Conservation (phyloP, 1,140 invertebrate genomes). For the Asbolus verrucosus region DNA sequence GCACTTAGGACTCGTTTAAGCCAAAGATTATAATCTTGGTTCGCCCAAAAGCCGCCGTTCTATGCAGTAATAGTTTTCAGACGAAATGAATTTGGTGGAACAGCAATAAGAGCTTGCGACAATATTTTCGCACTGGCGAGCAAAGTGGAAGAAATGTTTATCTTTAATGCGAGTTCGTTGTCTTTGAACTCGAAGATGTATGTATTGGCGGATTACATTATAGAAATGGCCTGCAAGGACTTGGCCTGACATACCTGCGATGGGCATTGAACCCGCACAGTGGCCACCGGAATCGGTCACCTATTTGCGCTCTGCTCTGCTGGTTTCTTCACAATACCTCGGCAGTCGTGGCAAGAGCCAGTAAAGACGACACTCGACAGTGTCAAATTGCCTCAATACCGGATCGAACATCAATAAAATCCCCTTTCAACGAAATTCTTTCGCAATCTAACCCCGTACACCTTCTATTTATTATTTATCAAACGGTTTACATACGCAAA, state of each 20-base stretch:
- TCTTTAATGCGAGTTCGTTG: slow-evolving; percentile 23
- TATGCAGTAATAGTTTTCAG: no score
- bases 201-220: slow-evolving; percentile 33
- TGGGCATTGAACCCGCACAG: slow-evolving; percentile 43
- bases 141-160: slow-evolving; percentile 29
- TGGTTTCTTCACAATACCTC: slow-evolving; percentile 38
- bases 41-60: no score
- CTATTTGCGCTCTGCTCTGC: slow-evolving; percentile 42
- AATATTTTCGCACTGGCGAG: slow-evolving; percentile 11
- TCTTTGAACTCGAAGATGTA: slow-evolving; percentile 8
- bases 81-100: background rate
- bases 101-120: slow-evolving; percentile 3
- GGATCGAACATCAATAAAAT: slow-evolving; percentile 8
- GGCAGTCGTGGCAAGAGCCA: slow-evolving; percentile 21
- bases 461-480: slow-evolving; percentile 44
- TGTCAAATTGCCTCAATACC: slow-evolving; percentile 13
- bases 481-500: slow-evolving; percentile 44
- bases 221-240: slow-evolving; percentile 33
- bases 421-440: slow-evolving; percentile 7
- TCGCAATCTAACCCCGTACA: slow-evolving; percentile 25
- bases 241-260: slow-evolving; percentile 39
- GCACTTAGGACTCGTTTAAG: no score
- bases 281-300: slow-evolving; percentile 44
- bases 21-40: background rate
- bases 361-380: slow-evolving; percentile 33